Evolutionary conservation across 2,113 vertebrate species (phyloP).

Genomic region (Labeo catla): DNA sequence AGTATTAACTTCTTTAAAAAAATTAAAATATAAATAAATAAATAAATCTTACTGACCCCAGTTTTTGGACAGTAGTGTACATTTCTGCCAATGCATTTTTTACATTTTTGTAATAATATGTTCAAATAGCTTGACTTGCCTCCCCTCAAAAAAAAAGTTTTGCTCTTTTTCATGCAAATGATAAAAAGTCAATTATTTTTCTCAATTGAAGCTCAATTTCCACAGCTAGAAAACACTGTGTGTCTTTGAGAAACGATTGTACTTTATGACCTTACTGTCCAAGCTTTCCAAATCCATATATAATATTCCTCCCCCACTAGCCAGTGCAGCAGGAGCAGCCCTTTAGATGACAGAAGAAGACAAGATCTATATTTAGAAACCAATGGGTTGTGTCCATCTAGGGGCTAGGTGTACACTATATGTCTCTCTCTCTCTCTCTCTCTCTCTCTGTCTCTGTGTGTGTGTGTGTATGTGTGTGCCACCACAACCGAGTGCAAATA

Average conservation of each 20-base stretch:
- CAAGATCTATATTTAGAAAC: slow-evolving; percentile 73
- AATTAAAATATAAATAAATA: no score
- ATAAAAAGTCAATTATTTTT: background rate
- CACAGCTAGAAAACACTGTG: background rate
- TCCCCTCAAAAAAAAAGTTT: background rate
- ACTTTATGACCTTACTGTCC: slow-evolving; percentile 13
- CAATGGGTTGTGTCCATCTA: slow-evolving; percentile 73
- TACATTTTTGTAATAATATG: background rate
- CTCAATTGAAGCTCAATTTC: background rate
- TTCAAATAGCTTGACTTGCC: background rate
- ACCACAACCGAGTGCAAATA: slow-evolving; percentile 2
- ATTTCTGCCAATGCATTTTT: background rate
- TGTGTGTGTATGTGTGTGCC: slow-evolving; percentile 41
- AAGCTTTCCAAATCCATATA: slow-evolving; percentile 41
- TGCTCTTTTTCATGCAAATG: background rate
- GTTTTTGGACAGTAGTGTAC: background rate
- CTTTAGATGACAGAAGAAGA: slow-evolving; percentile 33
- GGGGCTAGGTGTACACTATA: slow-evolving; percentile 51
- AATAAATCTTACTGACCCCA: background rate
- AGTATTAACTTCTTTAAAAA: no score
- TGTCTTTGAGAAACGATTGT: background rate
- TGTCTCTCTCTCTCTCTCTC: background rate
- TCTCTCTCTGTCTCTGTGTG: slow-evolving; percentile 51
- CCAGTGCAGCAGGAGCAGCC: slow-evolving; percentile 18
- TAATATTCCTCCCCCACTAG: slow-evolving; percentile 24